Evolutionary conservation across 2,888 invertebrate species (phyloP).

Genomic region (Conchocele bisecta): DNA sequence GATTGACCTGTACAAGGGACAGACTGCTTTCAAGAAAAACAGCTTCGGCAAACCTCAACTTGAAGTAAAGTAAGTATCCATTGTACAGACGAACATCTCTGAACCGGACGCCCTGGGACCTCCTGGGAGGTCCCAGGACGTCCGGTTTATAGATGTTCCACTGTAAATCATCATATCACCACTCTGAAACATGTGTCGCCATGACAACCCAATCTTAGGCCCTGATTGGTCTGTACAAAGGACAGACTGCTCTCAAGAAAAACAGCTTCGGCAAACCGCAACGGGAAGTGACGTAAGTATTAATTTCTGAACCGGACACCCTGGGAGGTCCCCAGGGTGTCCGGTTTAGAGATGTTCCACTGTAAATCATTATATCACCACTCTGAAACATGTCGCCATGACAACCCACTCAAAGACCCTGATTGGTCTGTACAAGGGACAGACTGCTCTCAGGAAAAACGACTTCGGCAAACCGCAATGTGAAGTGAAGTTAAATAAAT

Average conservation of each 20-base stretch:
- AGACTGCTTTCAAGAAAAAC: slow-evolving; percentile 99
- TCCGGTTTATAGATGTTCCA: too few relatives aligned
- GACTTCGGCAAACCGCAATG: slow-evolving; percentile 94
- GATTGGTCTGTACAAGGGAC: slow-evolving; percentile 96
- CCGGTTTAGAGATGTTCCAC: too few relatives aligned
- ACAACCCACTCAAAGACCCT: slow-evolving; percentile 96
- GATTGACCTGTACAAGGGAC: slow-evolving; percentile 96
- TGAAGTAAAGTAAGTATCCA: slow-evolving; percentile 89
- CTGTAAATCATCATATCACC: too few relatives aligned
- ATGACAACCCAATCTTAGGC: slow-evolving; percentile 96
- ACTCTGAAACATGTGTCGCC: too few relatives aligned
- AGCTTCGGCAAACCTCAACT: slow-evolving; percentile 94
- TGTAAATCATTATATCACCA: too few relatives aligned
- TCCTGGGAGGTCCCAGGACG: too few relatives aligned
- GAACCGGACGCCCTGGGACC: too few relatives aligned
- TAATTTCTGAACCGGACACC: too few relatives aligned
- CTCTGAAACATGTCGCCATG: too few relatives aligned
- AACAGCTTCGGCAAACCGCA: slow-evolving; percentile 96
- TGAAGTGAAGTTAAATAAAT: slow-evolving; percentile 91
- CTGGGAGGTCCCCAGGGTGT: too few relatives aligned
- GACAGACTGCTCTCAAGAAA: slow-evolving; percentile 99
- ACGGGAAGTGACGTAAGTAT: slow-evolving; percentile 88
- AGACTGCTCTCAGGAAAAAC: slow-evolving; percentile 99
- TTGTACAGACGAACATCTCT: too few relatives aligned
- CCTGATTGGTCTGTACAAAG: slow-evolving; percentile 95